Base-by-base conservation (phyloP, 2,888 invertebrate genomes). In the Cataglyphis albicans region DNA sequence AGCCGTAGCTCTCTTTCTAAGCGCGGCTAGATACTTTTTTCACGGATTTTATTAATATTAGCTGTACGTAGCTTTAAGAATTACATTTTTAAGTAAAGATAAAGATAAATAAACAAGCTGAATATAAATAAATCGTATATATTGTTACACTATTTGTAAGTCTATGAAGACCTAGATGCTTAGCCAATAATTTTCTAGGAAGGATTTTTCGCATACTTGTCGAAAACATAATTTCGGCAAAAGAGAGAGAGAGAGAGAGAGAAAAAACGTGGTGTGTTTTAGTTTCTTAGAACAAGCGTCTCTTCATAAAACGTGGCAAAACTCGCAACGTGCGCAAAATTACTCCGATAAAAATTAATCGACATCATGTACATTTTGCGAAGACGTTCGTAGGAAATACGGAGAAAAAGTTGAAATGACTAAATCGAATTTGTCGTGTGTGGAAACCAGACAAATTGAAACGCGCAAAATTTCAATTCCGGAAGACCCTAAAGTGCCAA, bases 141-240 rank as follows among this genome's bases (percentile, higher is more conserved):
- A 87, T 85, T 86, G 74, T 85, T 81, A 63, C 64, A 48, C 21
- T 72, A 81, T 52, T 52, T 57, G 81, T 61, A 44, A 76, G 70
- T 52, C 48, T 64, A 76, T 68, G 35, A 41, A 63, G 73, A 78
- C 70, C 72, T 84, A 87, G 86, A 48, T 75, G 74, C 67, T 83
- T 88, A 85, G 85, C 76, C n/a, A 57, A 84, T 90, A 86, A 88
- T 90, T 90, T 89, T 89, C 83, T 89, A 90, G 87, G 63, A 87
- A 78, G 57, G 81, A 82, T 81, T 84, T 84, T 84, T 89, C 84
- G 84, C 84, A 87, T 84, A 83, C 85, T 83, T 64, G 81, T 76
- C 65, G 52, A 63, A 63, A 21, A 64, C n/a, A n/a, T 41, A 67
- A 67, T 12, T 32, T 21, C 10, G 72, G 32, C 32, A 25, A 52